phyloP scores from a whole-genome alignment of 2,888 invertebrate genomes.

The Pseudolycoriella hygida region DNA sequence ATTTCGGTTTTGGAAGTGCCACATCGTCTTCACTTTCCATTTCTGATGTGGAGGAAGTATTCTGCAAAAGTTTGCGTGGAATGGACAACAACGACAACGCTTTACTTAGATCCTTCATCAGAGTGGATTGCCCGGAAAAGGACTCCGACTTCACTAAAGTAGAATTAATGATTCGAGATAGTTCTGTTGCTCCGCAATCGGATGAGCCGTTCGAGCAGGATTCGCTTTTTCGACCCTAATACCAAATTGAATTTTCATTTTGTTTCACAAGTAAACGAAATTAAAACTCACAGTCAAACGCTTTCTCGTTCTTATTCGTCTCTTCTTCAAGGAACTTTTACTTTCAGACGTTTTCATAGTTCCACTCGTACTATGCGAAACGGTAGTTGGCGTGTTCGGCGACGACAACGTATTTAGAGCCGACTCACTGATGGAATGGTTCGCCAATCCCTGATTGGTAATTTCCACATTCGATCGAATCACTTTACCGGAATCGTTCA shows the following conservation, averaged over 20 bases:
- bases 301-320: conserved; percentile 25
- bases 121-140: conserved; percentile 45
- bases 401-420: conserved; percentile 59
- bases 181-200: conserved; percentile 8
- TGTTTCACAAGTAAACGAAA: too few relatives aligned
- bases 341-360: conserved; percentile 22
- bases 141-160: conserved; percentile 55
- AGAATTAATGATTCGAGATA: conserved; percentile 18
- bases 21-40: conserved; percentile 46
- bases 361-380: conserved; percentile 7
- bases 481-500: conserved; percentile 33
- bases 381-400: conserved; percentile 13
- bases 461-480: conserved; percentile 21
- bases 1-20: conserved; percentile 37
- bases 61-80: conserved; percentile 11
- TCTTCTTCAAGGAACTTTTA: conserved; percentile 26
- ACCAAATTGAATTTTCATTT: conserved; percentile 4
- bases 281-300: not conserved
- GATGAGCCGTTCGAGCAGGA: conserved; percentile 35
- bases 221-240: conserved; percentile 33
- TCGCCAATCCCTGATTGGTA: conserved; percentile 33
- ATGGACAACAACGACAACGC: conserved; percentile 31
- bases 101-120: conserved; percentile 37
- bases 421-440: conserved; percentile 78
- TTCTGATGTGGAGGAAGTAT: conserved; percentile 34